These are phyloP conservation scores for Ficedula albicollis DNA, from an alignment of 2,797 vertebrate species.

Conservation along the genomic window DNA sequence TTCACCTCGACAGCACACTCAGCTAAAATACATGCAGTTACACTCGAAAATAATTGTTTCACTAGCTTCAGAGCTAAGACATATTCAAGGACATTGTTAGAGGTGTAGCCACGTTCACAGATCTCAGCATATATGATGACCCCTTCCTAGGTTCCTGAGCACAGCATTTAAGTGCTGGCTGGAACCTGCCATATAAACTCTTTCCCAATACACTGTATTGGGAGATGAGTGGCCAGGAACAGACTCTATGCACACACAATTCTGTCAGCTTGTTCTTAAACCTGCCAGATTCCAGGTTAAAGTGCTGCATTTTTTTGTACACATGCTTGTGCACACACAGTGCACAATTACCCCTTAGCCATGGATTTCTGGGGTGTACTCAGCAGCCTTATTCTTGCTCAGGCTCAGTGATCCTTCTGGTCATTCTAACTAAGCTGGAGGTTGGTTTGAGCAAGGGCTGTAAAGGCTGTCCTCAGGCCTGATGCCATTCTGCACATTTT, in stretches of 20 bases:
- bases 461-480: background rate
- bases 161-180: background rate
- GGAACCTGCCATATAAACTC: background rate
- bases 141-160: background rate
- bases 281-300: background rate
- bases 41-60: background rate
- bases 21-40: background rate
- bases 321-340: background rate
- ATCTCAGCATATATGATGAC: background rate
- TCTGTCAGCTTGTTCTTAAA: background rate
- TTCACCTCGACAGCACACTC: background rate
- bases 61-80: background rate
- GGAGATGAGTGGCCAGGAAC: background rate
- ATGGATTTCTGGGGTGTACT: too few relatives aligned
- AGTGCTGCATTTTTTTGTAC: background rate
- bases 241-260: background rate
- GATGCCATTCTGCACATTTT: background rate
- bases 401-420: background rate
- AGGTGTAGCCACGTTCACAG: background rate
- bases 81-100: background rate
- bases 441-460: background rate
- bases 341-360: background rate
- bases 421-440: background rate
- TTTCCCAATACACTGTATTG: too few relatives aligned
- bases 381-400: background rate